Evolutionary conservation across 2,888 invertebrate species (phyloP).

Genomic region (Eupeodes luniger): DNA sequence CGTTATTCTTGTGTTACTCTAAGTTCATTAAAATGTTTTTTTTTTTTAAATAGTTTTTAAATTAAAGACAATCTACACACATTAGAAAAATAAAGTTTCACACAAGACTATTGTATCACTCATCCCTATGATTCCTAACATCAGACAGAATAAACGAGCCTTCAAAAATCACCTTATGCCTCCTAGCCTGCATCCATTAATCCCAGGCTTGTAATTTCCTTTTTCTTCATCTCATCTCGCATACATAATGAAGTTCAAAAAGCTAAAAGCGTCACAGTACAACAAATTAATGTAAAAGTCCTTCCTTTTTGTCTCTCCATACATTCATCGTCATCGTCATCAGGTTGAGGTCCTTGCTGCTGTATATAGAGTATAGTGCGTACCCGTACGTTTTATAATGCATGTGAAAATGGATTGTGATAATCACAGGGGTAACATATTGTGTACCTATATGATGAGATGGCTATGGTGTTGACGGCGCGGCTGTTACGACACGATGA

Average conservation of each 20-base stretch:
- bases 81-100: background rate
- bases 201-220: slow-evolving; percentile 71
- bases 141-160: background rate
- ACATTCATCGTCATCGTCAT: background rate
- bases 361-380: slow-evolving; percentile 1
- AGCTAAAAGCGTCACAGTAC: slow-evolving; percentile 67
- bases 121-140: slow-evolving; percentile 2
- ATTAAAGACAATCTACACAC: slow-evolving; percentile 21
- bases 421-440: slow-evolving; percentile 70
- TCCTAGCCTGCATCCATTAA: slow-evolving; percentile 56
- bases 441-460: slow-evolving; percentile 41
- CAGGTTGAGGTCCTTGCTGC: slow-evolving; percentile 1
- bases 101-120: background rate
- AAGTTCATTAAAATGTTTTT: slow-evolving; percentile 2
- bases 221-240: slow-evolving; percentile 69
- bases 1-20: background rate
- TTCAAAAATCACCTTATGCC: background rate
- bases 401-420: slow-evolving; percentile 67
- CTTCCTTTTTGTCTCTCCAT: slow-evolving; percentile 19
- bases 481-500: no score
- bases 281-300: slow-evolving; percentile 73
- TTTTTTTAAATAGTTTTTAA: slow-evolving; percentile 14
- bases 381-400: background rate
- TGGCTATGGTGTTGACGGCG: slow-evolving; percentile 6
- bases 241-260: slow-evolving; percentile 71